Percentiles rank a stretch among this genome's conserved stretches.
phyloP scores from a whole-genome alignment of 2,888 invertebrate species.

The Arenicola marina region DNA sequence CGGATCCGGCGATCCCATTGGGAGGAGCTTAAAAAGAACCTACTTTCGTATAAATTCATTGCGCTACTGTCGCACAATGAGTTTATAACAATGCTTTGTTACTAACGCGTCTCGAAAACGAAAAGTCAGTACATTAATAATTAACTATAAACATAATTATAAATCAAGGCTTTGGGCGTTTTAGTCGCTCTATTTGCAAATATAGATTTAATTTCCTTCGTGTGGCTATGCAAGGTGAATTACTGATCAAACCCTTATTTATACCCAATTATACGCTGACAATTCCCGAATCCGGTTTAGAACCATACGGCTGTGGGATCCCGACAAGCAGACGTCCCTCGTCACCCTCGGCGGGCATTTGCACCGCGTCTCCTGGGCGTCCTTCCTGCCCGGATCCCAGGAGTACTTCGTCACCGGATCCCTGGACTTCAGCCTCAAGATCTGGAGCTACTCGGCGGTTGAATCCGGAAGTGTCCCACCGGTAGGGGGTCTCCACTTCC shows the following conservation, averaged over 20 bases:
- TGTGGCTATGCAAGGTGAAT: too few species aligned
- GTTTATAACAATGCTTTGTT: too few species aligned
- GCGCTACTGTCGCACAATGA: too few species aligned
- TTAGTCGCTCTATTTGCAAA: too few species aligned
- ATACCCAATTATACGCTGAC: too few species aligned
- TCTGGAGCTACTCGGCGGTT: constrained; percentile 22
- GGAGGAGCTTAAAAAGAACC: background rate
- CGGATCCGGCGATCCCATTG: background rate
- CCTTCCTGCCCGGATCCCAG: constrained; percentile 6
- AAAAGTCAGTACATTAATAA: too few species aligned
- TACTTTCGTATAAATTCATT: too few species aligned
- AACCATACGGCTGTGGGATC: constrained; percentile 18
- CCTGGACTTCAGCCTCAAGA: constrained; percentile 18
- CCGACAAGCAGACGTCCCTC: constrained; percentile 4
- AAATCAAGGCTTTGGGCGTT: too few species aligned
- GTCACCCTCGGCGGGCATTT: constrained; percentile 21
- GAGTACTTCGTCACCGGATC: constrained; percentile 23
- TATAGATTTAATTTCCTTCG: too few species aligned
- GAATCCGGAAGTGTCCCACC: constrained; percentile 15
- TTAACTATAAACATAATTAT: background rate
- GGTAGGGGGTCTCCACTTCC: constrained; percentile 19
- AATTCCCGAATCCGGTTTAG: too few species aligned
- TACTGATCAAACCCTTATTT: too few species aligned
- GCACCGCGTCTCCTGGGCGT: constrained; percentile 19
- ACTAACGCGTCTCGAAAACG: too few species aligned